Base-by-base conservation (phyloP, 1,140 invertebrate species). In the Notospermus geniculatus region DNA sequence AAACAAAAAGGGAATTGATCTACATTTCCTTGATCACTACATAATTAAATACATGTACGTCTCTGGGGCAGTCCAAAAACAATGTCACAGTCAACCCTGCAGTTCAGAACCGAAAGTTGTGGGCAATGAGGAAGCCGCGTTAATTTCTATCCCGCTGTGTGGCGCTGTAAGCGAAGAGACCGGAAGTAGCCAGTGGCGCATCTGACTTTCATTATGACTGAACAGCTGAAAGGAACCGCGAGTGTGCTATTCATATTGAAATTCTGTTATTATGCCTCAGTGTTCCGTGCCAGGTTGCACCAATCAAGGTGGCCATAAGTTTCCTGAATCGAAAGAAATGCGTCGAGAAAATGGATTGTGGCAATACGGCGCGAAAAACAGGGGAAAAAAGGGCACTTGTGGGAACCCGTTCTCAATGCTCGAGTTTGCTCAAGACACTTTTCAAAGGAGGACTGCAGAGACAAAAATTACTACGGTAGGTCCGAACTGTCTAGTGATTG, bases 221-320 rank as follows among this genome's bases (percentile, higher is more conserved):
- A 43, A 43, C 39, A 43, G 19, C 11, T 43, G 39, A 43, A 13
- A 11, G 39, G 39, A 19, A 43, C 11, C 11, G 11, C 11, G 39
- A 43, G 19, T 11, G 39, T 19, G 39, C 39, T 43, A 13, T 43
- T 43, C 11, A 13, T 43, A 13, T 11, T 43, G 11, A 43, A 13
- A 43, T 43, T 43, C 11, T n/a, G 39, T 11, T 43, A 43, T 19
- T 13, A 43, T 43, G 39, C 39, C 19, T 11, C 39, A 43, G 11
- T 43, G 39, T 43, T 43, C 39, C 19, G 39, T 43, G 39, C 39
- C 39, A 43, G 39, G 39, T 11, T 43, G 39, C 39, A 43, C 39
- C 19, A 43, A 43, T 43, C 39, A 43, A 43, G 39, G 39, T 43
- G 39, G 39, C 11, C 39, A 43, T 19, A 43, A 43, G 39, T 43